Conservation (phyloP, 1,140 invertebrate genomes). For the Drosophila pruinosa region DNA sequence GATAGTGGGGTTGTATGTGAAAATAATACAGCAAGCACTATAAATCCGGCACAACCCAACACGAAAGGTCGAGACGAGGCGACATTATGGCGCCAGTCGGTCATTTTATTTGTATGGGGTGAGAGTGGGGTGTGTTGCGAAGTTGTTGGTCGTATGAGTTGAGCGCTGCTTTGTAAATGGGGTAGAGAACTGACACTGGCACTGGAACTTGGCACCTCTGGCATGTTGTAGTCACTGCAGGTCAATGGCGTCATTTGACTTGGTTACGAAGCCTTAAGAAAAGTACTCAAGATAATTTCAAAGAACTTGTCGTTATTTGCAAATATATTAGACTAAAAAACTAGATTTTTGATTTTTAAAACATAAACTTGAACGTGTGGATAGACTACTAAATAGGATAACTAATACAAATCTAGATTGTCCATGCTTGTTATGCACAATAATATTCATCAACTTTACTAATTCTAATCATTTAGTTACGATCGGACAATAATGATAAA, state of each 20-base stretch:
- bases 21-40: constrained; percentile 53
- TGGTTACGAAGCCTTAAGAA: neutral
- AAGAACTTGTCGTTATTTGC: too few species aligned
- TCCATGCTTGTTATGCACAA: too few species aligned
- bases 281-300: too few species aligned
- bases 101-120: constrained; percentile 43
- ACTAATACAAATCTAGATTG: too few species aligned
- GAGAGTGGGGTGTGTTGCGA: neutral
- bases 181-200: constrained; percentile 3
- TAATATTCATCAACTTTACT: too few species aligned
- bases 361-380: too few species aligned
- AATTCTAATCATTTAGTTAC: too few species aligned
- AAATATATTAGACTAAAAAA: too few species aligned
- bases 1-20: constrained; percentile 11
- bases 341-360: too few species aligned
- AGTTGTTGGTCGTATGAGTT: neutral
- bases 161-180: neutral
- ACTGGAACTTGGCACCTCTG: constrained; percentile 20
- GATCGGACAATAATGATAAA: too few species aligned
- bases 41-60: constrained; percentile 24
- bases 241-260: constrained; percentile 49
- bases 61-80: constrained; percentile 46
- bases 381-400: too few species aligned
- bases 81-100: constrained; percentile 78
- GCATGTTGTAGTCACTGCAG: constrained; percentile 36